A percentile compares a stretch with the other conserved stretches of the same genome.
Conservation (phyloP, 2,888 invertebrate species). For the Hirtodrosophila confusa region DNA sequence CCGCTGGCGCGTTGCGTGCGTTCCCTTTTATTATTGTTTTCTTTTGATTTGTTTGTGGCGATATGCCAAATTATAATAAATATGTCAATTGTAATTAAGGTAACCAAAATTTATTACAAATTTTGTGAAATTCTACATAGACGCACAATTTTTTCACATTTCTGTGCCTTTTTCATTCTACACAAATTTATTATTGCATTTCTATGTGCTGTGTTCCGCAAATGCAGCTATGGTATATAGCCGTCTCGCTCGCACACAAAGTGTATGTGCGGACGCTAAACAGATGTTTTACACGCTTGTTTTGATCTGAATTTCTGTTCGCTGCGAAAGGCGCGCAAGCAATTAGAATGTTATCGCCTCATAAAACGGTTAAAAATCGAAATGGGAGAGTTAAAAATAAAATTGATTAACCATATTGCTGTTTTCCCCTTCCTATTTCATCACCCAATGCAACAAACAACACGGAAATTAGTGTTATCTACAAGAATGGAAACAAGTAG, state of each 20-base stretch:
- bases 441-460: no score
- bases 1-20: constrained; percentile 34
- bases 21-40: constrained; percentile 50
- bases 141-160: constrained; percentile 51
- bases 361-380: no score
- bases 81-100: not conserved
- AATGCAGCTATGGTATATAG: constrained; percentile 57
- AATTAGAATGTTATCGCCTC: not conserved
- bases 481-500: not conserved
- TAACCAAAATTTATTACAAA: constrained; percentile 15
- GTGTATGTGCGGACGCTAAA: constrained; percentile 35
- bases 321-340: constrained; percentile 13
- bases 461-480: no score
- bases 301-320: constrained; percentile 41
- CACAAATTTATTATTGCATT: constrained; percentile 71
- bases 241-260: constrained; percentile 46
- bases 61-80: constrained; percentile 7
- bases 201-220: constrained; percentile 61
- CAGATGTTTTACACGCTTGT: constrained; percentile 67
- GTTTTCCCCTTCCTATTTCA: no score
- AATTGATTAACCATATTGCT: no score
- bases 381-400: no score
- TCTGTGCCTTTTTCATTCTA: constrained; percentile 57
- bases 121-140: constrained; percentile 48
- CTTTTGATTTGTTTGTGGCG: constrained; percentile 35